These are phyloP conservation scores for Neopelma chrysocephalum DNA, from an alignment of 2,797 vertebrate genomes.

Conservation along the genomic window DNA sequence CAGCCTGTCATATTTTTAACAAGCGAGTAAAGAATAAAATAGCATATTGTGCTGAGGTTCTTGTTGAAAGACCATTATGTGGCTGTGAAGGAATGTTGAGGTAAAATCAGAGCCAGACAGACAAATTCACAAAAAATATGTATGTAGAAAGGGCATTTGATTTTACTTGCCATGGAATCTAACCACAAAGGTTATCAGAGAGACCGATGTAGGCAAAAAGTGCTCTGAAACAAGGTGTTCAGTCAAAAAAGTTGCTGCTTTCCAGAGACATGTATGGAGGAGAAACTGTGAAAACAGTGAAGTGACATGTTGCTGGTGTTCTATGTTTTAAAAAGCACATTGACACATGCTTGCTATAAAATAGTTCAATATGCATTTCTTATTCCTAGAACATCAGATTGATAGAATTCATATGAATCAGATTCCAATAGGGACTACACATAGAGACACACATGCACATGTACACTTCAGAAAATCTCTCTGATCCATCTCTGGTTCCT, in stretches of 20 bases:
- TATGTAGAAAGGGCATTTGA: conserved; percentile 2
- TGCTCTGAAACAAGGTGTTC: neutral
- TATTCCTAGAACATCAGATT: neutral
- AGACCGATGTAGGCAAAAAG: accelerated
- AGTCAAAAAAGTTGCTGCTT: neutral
- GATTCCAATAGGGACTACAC: neutral
- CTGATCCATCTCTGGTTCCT: neutral
- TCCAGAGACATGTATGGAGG: neutral
- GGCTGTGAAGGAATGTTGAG: conserved; percentile 34
- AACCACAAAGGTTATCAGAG: neutral
- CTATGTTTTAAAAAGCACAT: neutral
- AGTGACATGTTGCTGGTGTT: neutral
- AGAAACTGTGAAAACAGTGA: neutral
- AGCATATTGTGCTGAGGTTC: neutral
- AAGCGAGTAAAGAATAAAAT: neutral
- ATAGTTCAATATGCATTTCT: neutral
- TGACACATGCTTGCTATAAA: neutral
- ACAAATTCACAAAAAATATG: neutral
- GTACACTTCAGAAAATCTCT: neutral
- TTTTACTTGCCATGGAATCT: neutral
- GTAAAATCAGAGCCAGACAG: conserved; percentile 47
- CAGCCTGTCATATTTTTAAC: neutral
- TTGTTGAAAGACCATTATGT: conserved; percentile 2
- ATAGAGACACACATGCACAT: neutral
- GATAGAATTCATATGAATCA: neutral